phyloP scores from a whole-genome alignment of 1,140 invertebrate genomes.

The Radopholus similis region DNA sequence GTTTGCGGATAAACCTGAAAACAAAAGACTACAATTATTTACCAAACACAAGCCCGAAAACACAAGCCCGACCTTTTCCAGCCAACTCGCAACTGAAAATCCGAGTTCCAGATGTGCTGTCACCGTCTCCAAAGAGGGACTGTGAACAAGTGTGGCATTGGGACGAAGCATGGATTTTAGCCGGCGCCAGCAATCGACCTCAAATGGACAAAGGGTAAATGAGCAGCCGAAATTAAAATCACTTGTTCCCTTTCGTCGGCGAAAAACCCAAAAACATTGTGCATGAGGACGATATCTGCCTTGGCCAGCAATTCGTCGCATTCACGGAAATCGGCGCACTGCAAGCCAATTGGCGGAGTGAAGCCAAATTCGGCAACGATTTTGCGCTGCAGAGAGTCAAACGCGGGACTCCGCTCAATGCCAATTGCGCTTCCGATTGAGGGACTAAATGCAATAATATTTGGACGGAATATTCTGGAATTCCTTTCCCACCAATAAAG shows the following conservation, averaged over 20 bases:
- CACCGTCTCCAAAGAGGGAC: constrained; percentile 29
- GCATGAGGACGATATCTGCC: constrained; percentile 32
- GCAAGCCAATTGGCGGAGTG: background rate
- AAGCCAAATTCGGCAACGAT: constrained; percentile 20
- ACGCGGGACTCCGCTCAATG: constrained; percentile 18
- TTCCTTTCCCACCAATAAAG: constrained; percentile 19
- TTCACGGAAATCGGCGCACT: constrained; percentile 26
- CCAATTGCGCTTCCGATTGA: constrained; percentile 18
- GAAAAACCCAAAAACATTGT: constrained; percentile 40
- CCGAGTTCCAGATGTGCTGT: constrained; percentile 32
- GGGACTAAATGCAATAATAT: constrained; percentile 23
- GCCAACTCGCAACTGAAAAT: constrained; percentile 29
- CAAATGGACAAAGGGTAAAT: background rate
- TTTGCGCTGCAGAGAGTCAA: constrained; percentile 15
- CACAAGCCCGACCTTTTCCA: constrained; percentile 21
- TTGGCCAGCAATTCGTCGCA: constrained; percentile 15
- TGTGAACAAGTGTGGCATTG: constrained; percentile 21
- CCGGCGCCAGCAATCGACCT: constrained; percentile 27
- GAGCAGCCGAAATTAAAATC: background rate
- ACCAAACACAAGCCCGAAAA: background rate
- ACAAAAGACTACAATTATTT: background rate
- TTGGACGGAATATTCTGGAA: background rate
- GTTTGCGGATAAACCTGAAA: background rate
- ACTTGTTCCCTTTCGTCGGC: constrained; percentile 16
- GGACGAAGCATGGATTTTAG: constrained; percentile 10